Evolutionary conservation across 2,888 invertebrate species (phyloP).

Genomic region (Leptinotarsa peninsularis): DNA sequence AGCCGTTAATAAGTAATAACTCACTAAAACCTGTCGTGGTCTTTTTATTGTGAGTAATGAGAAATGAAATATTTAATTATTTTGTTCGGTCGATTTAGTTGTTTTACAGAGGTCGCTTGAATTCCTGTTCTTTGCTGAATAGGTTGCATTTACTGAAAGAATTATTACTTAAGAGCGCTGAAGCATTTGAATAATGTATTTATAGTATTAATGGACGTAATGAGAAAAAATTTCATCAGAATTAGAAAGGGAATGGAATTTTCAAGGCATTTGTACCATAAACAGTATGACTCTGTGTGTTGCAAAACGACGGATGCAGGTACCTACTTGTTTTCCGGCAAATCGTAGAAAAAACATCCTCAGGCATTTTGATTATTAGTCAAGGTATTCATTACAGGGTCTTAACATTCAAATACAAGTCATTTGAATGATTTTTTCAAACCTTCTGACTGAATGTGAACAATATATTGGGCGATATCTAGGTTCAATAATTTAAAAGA

Average conservation of each 20-base stretch:
- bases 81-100: conserved; percentile 9
- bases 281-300: not conserved
- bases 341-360: not conserved
- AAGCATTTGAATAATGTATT: conserved; percentile 20
- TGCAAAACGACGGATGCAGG: conserved; percentile 1
- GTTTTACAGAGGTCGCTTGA: not conserved
- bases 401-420: too few relatives aligned
- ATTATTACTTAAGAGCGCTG: conserved; percentile 2
- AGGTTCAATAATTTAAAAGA: too few relatives aligned
- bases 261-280: conserved; percentile 12
- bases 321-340: not conserved
- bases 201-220: conserved; percentile 7
- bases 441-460: too few relatives aligned
- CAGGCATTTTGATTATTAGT: not conserved
- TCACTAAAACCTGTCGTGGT: conserved; percentile 20
- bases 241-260: conserved; percentile 15
- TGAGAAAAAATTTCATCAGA: conserved; percentile 8
- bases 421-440: too few relatives aligned
- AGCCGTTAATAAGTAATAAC: conserved; percentile 19
- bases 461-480: too few relatives aligned
- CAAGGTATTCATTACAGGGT: too few relatives aligned
- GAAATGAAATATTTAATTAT: conserved; percentile 19
- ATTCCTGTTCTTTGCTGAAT: conserved; percentile 8
- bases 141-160: conserved; percentile 14
- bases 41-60: conserved; percentile 12